Percentiles rank a stretch among this genome's conserved stretches.
Evolutionary conservation across 2,888 invertebrate genomes (phyloP).

Genomic region (Torymus auratus): DNA sequence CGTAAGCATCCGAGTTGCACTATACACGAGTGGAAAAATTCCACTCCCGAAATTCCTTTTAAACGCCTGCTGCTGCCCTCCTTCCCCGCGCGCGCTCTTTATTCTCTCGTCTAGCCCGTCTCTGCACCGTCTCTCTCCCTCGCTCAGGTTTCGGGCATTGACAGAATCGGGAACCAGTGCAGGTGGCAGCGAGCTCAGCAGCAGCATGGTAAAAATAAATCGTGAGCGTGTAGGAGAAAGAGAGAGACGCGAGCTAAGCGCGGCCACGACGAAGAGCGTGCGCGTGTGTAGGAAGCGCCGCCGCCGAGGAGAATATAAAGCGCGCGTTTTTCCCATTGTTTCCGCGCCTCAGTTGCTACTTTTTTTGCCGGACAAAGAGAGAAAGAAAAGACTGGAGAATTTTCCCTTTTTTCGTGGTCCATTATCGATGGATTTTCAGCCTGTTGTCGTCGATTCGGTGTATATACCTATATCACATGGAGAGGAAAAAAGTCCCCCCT

Average conservation of each 20-base stretch:
- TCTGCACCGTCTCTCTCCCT: conserved; percentile 1
- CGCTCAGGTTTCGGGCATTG: conserved; percentile 38
- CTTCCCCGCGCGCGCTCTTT: neutral
- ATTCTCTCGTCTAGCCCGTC: conserved; percentile 21
- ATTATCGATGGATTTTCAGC: conserved; percentile 16
- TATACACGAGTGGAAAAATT: neutral
- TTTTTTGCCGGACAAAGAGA: no score
- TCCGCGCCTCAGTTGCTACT: neutral
- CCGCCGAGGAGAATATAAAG: conserved; percentile 16
- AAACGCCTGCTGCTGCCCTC: conserved; percentile 47
- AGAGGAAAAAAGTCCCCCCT: neutral
- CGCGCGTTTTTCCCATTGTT: conserved; percentile 33
- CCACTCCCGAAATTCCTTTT: conserved; percentile 45
- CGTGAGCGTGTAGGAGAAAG: conserved; percentile 4
- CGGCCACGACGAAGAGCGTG: neutral
- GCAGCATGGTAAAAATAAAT: conserved; percentile 52
- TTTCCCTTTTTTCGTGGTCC: conserved; percentile 5
- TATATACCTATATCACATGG: no score
- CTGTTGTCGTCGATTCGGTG: neutral
- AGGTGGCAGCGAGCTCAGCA: conserved; percentile 22
- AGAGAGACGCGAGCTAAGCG: neutral
- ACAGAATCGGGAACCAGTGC: conserved; percentile 35
- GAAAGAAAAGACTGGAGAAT: neutral
- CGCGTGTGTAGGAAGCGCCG: conserved; percentile 16
- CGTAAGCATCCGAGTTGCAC: no score